Evolutionary conservation across 64 coral and sea anemone genomes (phyloP).

Genomic region (Cladopsammia gracilis): DNA sequence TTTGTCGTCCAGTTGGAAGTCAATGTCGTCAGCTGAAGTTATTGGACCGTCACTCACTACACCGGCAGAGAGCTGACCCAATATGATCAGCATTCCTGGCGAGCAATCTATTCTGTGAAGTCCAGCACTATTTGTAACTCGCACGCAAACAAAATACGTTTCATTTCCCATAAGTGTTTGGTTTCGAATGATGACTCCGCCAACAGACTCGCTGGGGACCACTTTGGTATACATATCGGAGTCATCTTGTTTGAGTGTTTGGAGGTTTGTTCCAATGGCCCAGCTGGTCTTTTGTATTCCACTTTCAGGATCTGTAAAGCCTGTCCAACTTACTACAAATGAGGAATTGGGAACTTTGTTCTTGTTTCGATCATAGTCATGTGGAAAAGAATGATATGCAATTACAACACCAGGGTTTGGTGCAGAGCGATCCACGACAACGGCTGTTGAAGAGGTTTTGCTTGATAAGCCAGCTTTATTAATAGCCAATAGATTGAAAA

Average conservation of each 20-base stretch:
- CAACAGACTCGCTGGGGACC: conserved; percentile 45
- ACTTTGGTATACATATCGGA: conserved; percentile 57
- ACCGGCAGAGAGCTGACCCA: conserved; percentile 88
- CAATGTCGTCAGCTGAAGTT: conserved; percentile 48
- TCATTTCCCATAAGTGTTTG: conserved; percentile 74
- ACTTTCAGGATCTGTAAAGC: conserved; percentile 91
- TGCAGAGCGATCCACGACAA: conserved; percentile 84
- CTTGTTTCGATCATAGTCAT: conserved; percentile 75
- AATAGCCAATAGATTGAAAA: conserved; percentile 55
- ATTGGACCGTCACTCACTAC: conserved; percentile 86
- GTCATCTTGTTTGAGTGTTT: conserved; percentile 17
- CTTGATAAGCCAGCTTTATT: conserved; percentile 83
- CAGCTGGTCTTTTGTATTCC: conserved; percentile 79
- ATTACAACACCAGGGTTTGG: conserved; percentile 74
- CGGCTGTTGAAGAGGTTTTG: conserved; percentile 68
- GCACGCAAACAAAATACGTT: conserved; percentile 89
- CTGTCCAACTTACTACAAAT: conserved; percentile 87
- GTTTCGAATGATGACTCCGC: conserved; percentile 78
- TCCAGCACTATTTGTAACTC: conserved; percentile 92
- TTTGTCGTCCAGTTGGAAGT: conserved; percentile 91
- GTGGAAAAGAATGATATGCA: conserved; percentile 82
- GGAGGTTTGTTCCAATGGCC: conserved; percentile 68
- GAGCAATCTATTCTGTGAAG: conserved; percentile 84
- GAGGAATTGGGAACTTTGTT: conserved; percentile 66
- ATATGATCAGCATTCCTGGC: conserved; percentile 62